Percentiles rank a stretch among this genome's conserved stretches.
Conservation (phyloP, 2,888 invertebrate genomes). For the Podabrus alpinus region DNA sequence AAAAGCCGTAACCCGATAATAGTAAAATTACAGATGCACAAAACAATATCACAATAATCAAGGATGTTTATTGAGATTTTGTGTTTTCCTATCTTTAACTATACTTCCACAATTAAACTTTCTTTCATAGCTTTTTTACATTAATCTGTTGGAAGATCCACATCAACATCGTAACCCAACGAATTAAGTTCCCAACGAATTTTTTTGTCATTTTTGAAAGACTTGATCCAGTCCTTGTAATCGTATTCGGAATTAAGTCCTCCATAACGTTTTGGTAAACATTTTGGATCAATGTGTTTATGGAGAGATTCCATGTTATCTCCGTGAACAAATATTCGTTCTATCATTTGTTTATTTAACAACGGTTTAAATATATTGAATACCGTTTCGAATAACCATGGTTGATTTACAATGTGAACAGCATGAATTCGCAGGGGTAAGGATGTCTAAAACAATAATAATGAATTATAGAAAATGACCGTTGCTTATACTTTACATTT, state of each 20-base stretch:
- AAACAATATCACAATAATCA: too few species aligned
- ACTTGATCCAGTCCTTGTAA: slow-evolving; percentile 75
- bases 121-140: neutral
- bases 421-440: slow-evolving; percentile 75
- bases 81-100: too few species aligned
- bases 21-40: too few species aligned
- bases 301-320: slow-evolving; percentile 73
- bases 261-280: slow-evolving; percentile 69
- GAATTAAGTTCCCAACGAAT: slow-evolving; percentile 67
- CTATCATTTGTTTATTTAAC: slow-evolving; percentile 69
- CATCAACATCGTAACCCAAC: slow-evolving; percentile 56
- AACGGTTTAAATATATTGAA: slow-evolving; percentile 80
- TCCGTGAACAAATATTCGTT: slow-evolving; percentile 70
- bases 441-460: slow-evolving; percentile 61
- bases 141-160: neutral
- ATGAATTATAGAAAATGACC: neutral
- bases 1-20: too few species aligned
- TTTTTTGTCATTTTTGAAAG: slow-evolving; percentile 60
- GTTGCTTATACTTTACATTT: too few species aligned
- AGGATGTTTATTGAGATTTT: too few species aligned
- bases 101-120: too few species aligned
- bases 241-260: slow-evolving; percentile 71
- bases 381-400: slow-evolving; percentile 80
- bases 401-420: slow-evolving; percentile 79
- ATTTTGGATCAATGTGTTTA: slow-evolving; percentile 70